Evolutionary conservation across 2,113 vertebrate genomes (phyloP).

Genomic region (Paradoxurus hermaphroditus): DNA sequence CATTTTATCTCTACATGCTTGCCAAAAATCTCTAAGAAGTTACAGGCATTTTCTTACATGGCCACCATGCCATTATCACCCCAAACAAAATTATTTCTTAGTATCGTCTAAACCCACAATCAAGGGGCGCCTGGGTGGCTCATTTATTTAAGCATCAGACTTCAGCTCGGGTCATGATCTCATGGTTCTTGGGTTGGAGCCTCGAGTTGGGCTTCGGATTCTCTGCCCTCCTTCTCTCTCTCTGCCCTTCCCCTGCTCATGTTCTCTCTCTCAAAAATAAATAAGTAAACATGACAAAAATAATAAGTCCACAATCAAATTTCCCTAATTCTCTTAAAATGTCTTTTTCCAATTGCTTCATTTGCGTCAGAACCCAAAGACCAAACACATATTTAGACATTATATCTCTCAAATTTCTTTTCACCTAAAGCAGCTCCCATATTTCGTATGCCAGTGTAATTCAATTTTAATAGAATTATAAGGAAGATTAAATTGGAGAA

Average conservation of each 20-base stretch:
- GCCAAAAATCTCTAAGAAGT: not conserved
- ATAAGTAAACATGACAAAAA: too few relatives aligned
- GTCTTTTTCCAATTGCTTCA: not conserved
- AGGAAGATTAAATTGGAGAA: not conserved
- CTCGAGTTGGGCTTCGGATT: too few relatives aligned
- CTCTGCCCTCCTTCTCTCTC: too few relatives aligned
- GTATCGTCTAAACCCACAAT: not conserved
- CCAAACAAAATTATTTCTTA: not conserved
- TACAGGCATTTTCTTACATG: not conserved
- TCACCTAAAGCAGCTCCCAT: not conserved
- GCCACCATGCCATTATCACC: not conserved
- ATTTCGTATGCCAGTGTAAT: not conserved
- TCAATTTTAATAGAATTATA: not conserved
- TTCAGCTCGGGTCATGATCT: too few relatives aligned
- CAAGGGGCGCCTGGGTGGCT: too few relatives aligned
- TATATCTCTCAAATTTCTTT: not conserved
- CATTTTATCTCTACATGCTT: not conserved
- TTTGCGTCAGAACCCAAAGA: not conserved
- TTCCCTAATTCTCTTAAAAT: not conserved
- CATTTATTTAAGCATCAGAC: too few relatives aligned
- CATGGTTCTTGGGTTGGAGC: too few relatives aligned
- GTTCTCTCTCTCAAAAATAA: too few relatives aligned
- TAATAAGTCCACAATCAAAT: not conserved
- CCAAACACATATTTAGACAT: not conserved
- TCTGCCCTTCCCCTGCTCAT: too few relatives aligned